Base-by-base conservation (phyloP, 2,113 vertebrate genomes). In the Petrocephalus zakoni region DNA sequence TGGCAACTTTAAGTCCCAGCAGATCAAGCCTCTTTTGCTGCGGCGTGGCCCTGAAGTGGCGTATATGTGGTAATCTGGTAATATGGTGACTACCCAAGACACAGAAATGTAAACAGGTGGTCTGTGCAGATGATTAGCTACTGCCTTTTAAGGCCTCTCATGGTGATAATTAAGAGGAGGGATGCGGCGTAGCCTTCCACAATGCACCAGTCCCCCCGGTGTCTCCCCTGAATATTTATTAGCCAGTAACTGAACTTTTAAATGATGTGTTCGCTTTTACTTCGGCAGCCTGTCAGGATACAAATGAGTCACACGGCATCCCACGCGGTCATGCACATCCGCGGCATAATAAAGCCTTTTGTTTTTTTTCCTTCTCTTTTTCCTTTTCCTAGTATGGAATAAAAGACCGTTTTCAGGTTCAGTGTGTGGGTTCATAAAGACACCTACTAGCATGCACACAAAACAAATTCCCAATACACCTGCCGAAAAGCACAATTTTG, bases 201-300 rank as follows among this genome's bases (percentile, higher is more conserved):
- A 90, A 89, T 87, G 83, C 90, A 86, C 89, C 37, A 87, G 89
- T 88, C 88, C 88, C 85, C 42, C 90, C 87, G 90, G 88, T 85
- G 87, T 89, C 88, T 84, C 78, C n/a, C 52, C 29, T 56, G 90
- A 90, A 89, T 90, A 92, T 92, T 90, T 90, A 89, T 88, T 90
- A 88, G 86, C 90, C 88, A 89, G 87, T 88, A 90, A 91, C 88
- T 91, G 90, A 92, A 92, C 91, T 92, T 92, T 91, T 88, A 93
- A 93, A 92, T 92, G 86, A 92, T 91, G 92, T 92, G 89, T 92
- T 91, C 90, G 88, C 90, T 90, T n/a, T n/a, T 91, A 91, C 90
- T 92, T 92, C 89, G 89, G 91, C 89, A 58, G 91, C 90, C 91
- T 90, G 87, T 90, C 90, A 90, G 91, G 89, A 91, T 90, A 91